Evolutionary conservation across 2,888 invertebrate genomes (phyloP).

Genomic region (Ochlodes sylvanus): DNA sequence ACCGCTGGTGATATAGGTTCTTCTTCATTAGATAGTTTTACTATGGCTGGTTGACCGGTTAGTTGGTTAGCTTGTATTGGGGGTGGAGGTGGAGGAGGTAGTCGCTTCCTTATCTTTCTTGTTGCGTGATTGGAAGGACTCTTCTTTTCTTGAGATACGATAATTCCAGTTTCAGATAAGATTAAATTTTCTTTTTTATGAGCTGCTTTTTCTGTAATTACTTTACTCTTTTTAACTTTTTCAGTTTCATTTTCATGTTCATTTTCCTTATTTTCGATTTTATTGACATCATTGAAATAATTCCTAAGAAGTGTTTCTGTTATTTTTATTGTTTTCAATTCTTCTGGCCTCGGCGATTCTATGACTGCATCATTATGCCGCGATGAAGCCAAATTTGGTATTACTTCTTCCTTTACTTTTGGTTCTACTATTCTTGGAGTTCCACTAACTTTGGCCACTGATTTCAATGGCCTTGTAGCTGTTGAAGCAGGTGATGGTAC

Average conservation of each 20-base stretch:
- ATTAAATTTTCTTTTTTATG: constrained; percentile 41
- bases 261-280: constrained; percentile 23
- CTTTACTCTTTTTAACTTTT: constrained; percentile 27
- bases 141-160: constrained; percentile 48
- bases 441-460: constrained; percentile 74
- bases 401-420: constrained; percentile 55
- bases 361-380: constrained; percentile 44
- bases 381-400: constrained; percentile 50
- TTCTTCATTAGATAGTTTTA: constrained; percentile 53
- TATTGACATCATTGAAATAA: constrained; percentile 46
- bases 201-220: constrained; percentile 25
- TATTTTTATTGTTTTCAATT: constrained; percentile 46
- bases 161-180: neutral
- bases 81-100: constrained; percentile 79
- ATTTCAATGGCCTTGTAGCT: constrained; percentile 60
- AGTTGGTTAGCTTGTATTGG: constrained; percentile 47
- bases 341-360: constrained; percentile 51
- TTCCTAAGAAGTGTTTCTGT: constrained; percentile 48
- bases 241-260: constrained; percentile 22
- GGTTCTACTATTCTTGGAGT: constrained; percentile 69
- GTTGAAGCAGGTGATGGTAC: constrained; percentile 79
- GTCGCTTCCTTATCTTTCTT: constrained; percentile 69
- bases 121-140: constrained; percentile 66
- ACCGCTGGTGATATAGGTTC: constrained; percentile 80
- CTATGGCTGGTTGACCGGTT: constrained; percentile 37